Evolutionary conservation across 2,113 vertebrate species (phyloP).

Genomic region (Chlorodrepanis virens): DNA sequence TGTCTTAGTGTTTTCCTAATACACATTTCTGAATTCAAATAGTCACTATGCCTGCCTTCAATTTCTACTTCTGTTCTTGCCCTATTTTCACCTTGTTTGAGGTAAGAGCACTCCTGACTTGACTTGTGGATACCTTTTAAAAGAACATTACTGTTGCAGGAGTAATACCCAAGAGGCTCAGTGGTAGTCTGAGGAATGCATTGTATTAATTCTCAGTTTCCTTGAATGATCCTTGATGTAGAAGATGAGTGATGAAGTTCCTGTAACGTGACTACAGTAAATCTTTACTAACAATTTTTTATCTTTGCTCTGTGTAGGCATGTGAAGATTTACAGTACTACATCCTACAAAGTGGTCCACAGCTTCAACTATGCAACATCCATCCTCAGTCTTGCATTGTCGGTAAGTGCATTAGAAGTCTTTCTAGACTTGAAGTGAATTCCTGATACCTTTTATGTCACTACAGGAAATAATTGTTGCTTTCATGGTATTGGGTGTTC

Average conservation of each 20-base stretch:
- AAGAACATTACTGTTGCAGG: not conserved
- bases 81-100: not conserved
- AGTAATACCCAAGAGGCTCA: not conserved
- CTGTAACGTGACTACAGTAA: not conserved
- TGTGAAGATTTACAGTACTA: constrained; percentile 94
- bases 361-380: constrained; percentile 91
- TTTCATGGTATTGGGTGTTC: not conserved
- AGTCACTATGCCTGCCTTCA: not conserved
- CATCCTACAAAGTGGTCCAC: constrained; percentile 93
- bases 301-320: constrained; percentile 77
- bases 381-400: constrained; percentile 90
- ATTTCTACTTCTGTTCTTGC: not conserved
- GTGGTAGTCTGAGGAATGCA: not conserved
- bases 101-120: not conserved
- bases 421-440: not conserved
- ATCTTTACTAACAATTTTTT: not conserved
- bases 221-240: not conserved
- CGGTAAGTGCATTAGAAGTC: constrained; percentile 78
- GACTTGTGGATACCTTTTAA: not conserved
- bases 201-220: not conserved
- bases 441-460: not conserved
- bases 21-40: not conserved
- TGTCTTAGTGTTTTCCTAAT: not conserved
- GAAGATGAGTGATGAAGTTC: not conserved
- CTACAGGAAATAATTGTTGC: not conserved